Evolutionary conservation across 2,888 invertebrate genomes (phyloP).

Genomic region (Dione vanillae): DNA sequence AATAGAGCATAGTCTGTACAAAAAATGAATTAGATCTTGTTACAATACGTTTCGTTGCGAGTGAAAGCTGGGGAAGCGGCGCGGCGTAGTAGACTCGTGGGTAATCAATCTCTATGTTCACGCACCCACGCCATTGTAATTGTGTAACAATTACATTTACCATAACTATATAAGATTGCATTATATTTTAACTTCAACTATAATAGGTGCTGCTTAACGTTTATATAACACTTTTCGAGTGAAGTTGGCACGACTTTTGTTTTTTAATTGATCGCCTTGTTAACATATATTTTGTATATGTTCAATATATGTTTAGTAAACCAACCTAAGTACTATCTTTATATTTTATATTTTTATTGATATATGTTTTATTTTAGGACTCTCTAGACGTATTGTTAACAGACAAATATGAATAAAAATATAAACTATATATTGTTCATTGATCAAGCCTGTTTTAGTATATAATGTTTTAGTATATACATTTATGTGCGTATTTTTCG

Average conservation of each 20-base stretch:
- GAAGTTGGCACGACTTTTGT: background rate
- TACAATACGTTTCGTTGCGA: conserved; percentile 41
- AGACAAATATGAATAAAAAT: too few species aligned
- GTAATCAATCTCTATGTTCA: conserved; percentile 56
- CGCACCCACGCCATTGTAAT: conserved; percentile 49
- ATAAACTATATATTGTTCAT: too few species aligned
- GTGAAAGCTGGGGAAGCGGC: conserved; percentile 53
- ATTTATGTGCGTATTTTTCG: too few species aligned
- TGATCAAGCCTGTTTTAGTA: too few species aligned
- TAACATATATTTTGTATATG: background rate
- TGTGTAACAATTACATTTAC: conserved; percentile 46
- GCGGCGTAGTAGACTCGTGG: conserved; percentile 39
- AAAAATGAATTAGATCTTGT: conserved; percentile 27
- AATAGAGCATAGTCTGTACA: conserved; percentile 7
- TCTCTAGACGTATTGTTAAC: background rate
- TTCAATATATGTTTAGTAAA: background rate
- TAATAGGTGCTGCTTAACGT: background rate
- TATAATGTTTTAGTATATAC: too few species aligned
- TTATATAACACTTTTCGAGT: background rate
- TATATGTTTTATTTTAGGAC: background rate
- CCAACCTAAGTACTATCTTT: background rate
- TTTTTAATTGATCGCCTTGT: background rate
- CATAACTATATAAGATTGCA: conserved; percentile 13
- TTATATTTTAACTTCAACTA: background rate
- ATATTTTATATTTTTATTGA: background rate